These are phyloP conservation scores for Diadophis punctatus DNA, from an alignment of 2,113 vertebrate species.

Conservation along the genomic window DNA sequence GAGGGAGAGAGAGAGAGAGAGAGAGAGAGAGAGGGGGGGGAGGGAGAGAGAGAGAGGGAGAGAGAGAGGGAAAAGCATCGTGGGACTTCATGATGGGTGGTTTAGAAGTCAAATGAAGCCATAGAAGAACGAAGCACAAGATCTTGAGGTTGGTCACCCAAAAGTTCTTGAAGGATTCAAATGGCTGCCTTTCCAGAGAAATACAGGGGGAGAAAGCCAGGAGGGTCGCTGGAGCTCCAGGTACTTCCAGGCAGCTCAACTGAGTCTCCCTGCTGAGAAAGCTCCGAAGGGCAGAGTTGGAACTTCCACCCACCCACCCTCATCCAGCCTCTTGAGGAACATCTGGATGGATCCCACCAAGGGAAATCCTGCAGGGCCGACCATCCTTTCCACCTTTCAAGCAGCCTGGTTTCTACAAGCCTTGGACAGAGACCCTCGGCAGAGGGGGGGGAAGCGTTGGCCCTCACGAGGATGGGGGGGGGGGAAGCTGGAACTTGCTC, in stretches of 20 bases:
- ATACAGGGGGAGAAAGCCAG: neutral
- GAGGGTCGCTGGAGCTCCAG: neutral
- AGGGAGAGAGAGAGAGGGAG: too few relatives aligned
- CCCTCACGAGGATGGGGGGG: fast-evolving
- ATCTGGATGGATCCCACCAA: neutral
- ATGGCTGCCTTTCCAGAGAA: neutral
- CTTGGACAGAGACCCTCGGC: neutral
- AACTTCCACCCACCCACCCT: neutral
- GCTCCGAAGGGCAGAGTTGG: neutral
- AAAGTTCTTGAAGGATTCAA: neutral
- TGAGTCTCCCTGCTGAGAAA: neutral
- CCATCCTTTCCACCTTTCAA: neutral
- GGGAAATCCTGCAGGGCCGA: neutral
- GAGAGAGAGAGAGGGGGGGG: too few relatives aligned
- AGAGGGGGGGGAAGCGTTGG: neutral
- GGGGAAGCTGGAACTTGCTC: neutral
- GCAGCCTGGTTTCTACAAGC: neutral
- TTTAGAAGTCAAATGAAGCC: neutral
- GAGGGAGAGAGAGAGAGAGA: too few relatives aligned
- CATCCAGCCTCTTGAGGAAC: neutral
- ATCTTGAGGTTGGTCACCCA: neutral
- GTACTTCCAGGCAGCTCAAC: neutral
- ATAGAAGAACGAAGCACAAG: neutral
- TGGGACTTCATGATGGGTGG: neutral
- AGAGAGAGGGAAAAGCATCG: neutral